These are phyloP conservation scores for Calameuta idolon DNA, from an alignment of 2,888 invertebrate species.

Conservation along the genomic window DNA sequence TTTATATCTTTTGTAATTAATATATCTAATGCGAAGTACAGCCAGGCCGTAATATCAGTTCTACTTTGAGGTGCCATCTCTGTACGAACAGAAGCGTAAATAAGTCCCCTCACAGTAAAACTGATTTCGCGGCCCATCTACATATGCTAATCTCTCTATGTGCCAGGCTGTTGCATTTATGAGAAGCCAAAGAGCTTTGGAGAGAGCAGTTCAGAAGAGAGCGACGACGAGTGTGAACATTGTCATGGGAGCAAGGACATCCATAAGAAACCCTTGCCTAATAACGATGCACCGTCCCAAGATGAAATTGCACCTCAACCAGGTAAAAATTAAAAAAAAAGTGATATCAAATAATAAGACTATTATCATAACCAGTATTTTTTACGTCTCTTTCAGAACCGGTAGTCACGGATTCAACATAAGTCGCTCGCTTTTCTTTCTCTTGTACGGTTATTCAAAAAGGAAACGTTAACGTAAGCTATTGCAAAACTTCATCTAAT, in stretches of 20 bases:
- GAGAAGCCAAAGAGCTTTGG: conserved; percentile 90
- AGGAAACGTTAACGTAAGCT: background rate
- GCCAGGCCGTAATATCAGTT: too few relatives aligned
- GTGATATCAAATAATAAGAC: background rate
- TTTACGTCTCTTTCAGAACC: conserved; percentile 43
- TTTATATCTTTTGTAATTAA: background rate
- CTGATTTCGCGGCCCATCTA: conserved; percentile 3
- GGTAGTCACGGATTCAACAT: conserved; percentile 50
- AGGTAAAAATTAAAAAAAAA: conserved; percentile 39
- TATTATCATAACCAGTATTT: conserved; percentile 17
- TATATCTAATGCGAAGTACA: background rate
- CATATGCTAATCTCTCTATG: background rate
- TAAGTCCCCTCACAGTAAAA: too few relatives aligned
- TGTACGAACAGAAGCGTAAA: too few relatives aligned
- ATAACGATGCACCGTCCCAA: conserved; percentile 43
- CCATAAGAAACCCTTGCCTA: conserved; percentile 54
- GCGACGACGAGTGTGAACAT: conserved; percentile 87
- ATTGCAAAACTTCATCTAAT: background rate
- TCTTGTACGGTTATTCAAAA: background rate
- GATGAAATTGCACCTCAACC: conserved; percentile 44
- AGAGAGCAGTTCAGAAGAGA: conserved; percentile 87
- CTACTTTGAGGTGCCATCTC: too few relatives aligned
- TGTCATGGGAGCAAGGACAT: conserved; percentile 79
- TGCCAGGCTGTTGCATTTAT: conserved; percentile 91
- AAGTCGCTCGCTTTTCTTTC: conserved; percentile 11